Base-by-base conservation (phyloP, 2,113 vertebrate genomes). In the Columbina picui region DNA sequence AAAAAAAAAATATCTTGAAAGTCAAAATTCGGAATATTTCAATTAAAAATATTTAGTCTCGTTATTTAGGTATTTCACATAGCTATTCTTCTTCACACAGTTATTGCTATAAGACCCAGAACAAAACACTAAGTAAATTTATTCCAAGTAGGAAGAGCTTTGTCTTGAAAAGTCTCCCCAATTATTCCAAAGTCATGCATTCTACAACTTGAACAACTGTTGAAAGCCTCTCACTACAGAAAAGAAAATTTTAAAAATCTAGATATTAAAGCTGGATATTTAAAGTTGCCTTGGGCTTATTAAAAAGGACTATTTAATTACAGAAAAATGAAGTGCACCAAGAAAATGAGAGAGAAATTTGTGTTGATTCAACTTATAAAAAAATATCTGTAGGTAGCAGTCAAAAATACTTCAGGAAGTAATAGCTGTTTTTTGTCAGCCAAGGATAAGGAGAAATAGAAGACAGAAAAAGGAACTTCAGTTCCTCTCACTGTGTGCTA, bases 401-500 rank as follows among this genome's bases (percentile, higher is more conserved):
- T 23, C 12, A 75, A 67, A 75, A 79, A 61, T 12, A 79, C 1
- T 16, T 67, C 4, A 30, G 64, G 41, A 77, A 84, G 7, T 53
- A 45, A 63, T 10, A 57, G 16, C 13, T 57, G 26, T 32, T 63
- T 21, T 17, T 77, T 73, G 12, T 52, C 36, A 68, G 43, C 14
- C 23, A 73, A 81, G 13, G 19, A 36, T 30, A 57, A 75, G 20
- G 14, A 43, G 78, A 56, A 76, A 39, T 0, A 59, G 9, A 56
- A 53, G 29, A 52, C 5, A 59, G 29, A 53, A 78, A 64, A 63
- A 30, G 1, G 3, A 14, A 61, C 14, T 80, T 93, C 18, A 69
- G 27, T 10, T 4, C 4, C 6, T 76, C 29, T 73, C 3, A 0
- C 26, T 23, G 4, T 8, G 29, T 29, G 2, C 14, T 47, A 19